These are phyloP conservation scores for Sandelia bainsii DNA, from an alignment of 2,797 vertebrate species.

Conservation along the genomic window DNA sequence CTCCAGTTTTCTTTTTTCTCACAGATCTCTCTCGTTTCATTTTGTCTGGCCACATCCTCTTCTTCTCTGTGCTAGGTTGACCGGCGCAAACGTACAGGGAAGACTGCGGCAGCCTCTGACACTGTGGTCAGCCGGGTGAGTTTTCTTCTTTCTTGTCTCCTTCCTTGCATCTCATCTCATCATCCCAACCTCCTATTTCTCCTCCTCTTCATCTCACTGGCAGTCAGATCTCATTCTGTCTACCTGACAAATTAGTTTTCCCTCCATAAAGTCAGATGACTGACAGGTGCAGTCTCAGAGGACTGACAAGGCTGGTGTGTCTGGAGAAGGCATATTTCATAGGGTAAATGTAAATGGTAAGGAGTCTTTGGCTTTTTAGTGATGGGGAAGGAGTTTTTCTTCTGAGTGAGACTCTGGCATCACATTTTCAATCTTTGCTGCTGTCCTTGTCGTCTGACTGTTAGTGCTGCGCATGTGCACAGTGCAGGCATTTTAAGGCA, in stretches of 20 bases:
- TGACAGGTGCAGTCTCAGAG: conserved; percentile 64
- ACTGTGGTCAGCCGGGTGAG: conserved; percentile 78
- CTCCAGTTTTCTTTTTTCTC: conserved; percentile 34
- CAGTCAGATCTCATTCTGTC: conserved; percentile 53
- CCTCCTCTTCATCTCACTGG: conserved; percentile 38
- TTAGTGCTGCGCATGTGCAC: conserved; percentile 36
- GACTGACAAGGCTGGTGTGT: conserved; percentile 46
- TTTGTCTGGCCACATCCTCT: conserved; percentile 62
- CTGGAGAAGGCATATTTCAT: conserved; percentile 44
- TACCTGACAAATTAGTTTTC: conserved; percentile 56
- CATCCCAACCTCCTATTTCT: conserved; percentile 36
- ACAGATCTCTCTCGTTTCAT: conserved; percentile 58
- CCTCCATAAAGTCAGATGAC: conserved; percentile 60
- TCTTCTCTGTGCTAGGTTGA: conserved; percentile 64
- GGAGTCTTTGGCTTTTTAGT: conserved; percentile 41
- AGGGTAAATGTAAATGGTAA: conserved; percentile 40
- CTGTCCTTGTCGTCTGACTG: conserved; percentile 48
- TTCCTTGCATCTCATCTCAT: conserved; percentile 57
- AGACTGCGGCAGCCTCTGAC: conserved; percentile 78
- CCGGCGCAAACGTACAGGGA: conserved; percentile 59
- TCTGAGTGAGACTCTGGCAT: conserved; percentile 11
- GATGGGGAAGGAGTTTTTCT: conserved; percentile 38
- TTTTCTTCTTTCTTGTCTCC: conserved; percentile 57
- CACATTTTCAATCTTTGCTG: conserved; percentile 49
- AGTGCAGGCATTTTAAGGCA: conserved; percentile 25